Conservation (phyloP, 2,113 vertebrate species). For the Bubo blakistoni region DNA sequence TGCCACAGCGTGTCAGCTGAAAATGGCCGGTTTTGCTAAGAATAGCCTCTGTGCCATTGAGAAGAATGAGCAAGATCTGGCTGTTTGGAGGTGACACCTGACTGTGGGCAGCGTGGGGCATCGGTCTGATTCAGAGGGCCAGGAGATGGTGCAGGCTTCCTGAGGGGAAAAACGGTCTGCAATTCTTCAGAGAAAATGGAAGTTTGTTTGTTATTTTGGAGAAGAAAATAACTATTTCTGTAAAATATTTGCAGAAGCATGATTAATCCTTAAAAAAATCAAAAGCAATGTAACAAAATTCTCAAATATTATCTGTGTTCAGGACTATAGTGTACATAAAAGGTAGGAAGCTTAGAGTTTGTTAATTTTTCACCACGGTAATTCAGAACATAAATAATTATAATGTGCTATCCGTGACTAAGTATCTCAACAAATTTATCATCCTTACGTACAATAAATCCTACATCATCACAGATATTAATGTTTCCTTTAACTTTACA, state of each 20-base stretch:
- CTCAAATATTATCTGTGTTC: not conserved
- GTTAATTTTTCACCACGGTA: not conserved
- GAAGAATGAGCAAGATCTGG: rapidly evolving
- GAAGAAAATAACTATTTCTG: not conserved
- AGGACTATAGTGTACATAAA: not conserved
- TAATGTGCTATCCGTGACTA: not conserved
- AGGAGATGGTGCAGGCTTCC: not conserved
- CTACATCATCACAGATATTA: not conserved
- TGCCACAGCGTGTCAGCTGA: not conserved
- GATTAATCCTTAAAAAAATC: not conserved
- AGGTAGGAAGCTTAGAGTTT: not conserved
- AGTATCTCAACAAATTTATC: not conserved
- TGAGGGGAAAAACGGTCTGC: rapidly evolving
- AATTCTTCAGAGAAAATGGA: not conserved
- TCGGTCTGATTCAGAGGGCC: rapidly evolving
- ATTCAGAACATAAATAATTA: not conserved
- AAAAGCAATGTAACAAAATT: not conserved
- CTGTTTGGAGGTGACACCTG: not conserved
- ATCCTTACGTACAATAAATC: not conserved
- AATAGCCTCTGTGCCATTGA: not conserved
- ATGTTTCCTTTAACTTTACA: not conserved
- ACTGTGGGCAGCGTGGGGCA: not conserved
- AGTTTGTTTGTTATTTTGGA: not conserved
- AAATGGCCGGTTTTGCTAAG: not conserved
- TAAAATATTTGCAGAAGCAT: not conserved